phyloP scores from a whole-genome alignment of 2,797 vertebrate species.

The Otolemur crassicaudatus region DNA sequence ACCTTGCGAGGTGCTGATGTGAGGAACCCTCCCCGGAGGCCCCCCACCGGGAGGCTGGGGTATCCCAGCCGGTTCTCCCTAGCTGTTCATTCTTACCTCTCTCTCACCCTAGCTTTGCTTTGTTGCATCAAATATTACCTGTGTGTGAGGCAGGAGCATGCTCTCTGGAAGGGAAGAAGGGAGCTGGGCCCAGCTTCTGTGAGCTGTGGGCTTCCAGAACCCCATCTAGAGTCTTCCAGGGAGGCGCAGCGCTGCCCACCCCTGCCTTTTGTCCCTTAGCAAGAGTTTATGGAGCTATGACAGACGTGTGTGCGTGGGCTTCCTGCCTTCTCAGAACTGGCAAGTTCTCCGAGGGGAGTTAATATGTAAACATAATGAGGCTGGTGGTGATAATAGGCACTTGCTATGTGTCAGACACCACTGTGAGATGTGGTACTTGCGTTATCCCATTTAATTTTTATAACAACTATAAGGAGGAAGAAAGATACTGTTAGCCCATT shows the following conservation, averaged over 20 bases:
- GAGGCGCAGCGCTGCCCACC: neutral
- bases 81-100: slow-evolving; percentile 4
- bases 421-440: neutral
- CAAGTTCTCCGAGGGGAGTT: neutral
- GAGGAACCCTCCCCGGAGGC: slow-evolving; percentile 6
- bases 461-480: neutral
- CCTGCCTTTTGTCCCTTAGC: neutral
- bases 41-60: neutral
- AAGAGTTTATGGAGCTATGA: neutral
- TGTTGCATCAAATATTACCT: neutral
- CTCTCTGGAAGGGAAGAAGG: neutral
- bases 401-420: neutral
- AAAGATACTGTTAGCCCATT: neutral
- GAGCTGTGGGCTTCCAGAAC: neutral
- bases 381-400: rapidly evolving
- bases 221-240: neutral
- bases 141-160: neutral
- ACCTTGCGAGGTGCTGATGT: neutral
- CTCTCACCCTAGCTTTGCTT: neutral
- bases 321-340: neutral
- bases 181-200: neutral
- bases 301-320: neutral
- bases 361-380: neutral
- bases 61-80: neutral
- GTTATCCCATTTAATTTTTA: neutral